Evolutionary conservation across 2,113 vertebrate species (phyloP).

Genomic region (Lanius collurio): DNA sequence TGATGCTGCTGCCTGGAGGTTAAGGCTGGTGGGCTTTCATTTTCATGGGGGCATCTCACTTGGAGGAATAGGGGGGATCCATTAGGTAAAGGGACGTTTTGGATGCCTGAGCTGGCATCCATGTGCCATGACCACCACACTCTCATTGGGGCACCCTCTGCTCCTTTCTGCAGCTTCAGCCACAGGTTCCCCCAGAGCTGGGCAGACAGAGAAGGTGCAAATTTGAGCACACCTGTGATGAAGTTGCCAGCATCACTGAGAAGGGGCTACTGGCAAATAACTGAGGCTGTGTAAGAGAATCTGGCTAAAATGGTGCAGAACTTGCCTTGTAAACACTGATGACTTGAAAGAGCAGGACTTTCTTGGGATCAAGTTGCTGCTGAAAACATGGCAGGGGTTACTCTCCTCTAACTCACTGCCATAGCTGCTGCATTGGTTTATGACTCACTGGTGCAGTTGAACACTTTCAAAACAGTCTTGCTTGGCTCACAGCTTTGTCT

Average conservation of each 20-base stretch:
- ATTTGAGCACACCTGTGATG: background rate
- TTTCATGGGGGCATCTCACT: fast-evolving
- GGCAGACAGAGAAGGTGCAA: background rate
- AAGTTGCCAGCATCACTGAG: background rate
- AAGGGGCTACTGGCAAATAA: background rate
- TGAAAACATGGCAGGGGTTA: background rate
- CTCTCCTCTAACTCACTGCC: background rate
- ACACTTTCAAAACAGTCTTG: background rate
- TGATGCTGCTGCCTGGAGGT: background rate
- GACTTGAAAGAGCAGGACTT: background rate
- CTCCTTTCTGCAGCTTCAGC: background rate
- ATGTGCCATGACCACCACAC: background rate
- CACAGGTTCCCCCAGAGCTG: fast-evolving
- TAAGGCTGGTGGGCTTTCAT: background rate
- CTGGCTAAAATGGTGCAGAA: background rate
- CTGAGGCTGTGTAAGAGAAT: background rate
- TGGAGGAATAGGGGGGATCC: background rate
- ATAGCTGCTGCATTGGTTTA: background rate
- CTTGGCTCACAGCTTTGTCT: background rate
- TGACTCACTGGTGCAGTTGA: background rate
- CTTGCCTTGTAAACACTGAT: background rate
- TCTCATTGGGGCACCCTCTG: fast-evolving
- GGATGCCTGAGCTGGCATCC: background rate
- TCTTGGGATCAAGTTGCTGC: background rate
- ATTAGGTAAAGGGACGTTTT: background rate